Conservation (phyloP, 2,888 invertebrate genomes). For the Sylvicola fuscatus region DNA sequence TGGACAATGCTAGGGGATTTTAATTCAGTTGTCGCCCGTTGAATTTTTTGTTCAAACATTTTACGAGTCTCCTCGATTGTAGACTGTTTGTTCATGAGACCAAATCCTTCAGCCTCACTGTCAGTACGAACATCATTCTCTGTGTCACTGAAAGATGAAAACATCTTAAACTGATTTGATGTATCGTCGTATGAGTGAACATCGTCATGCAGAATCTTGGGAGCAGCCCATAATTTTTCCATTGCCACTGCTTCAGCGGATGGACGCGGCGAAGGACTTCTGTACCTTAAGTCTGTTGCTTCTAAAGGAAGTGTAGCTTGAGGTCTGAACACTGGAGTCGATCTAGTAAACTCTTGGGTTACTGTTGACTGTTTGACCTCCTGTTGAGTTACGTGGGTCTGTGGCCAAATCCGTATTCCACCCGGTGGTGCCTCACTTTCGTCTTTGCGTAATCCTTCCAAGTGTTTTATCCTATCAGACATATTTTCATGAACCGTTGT, state of each 20-base stretch:
- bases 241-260: slow-evolving; percentile 42
- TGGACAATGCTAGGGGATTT: slow-evolving; percentile 30
- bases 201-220: slow-evolving; percentile 9
- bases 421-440: slow-evolving; percentile 34
- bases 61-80: slow-evolving; percentile 15
- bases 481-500: slow-evolving; percentile 29
- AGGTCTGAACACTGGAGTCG: slow-evolving; percentile 7
- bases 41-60: slow-evolving; percentile 13
- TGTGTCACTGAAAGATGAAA: slow-evolving; percentile 1
- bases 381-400: no score
- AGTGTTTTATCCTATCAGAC: slow-evolving; percentile 33
- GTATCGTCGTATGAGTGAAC: slow-evolving; percentile 4
- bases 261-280: slow-evolving; percentile 31
- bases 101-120: slow-evolving; percentile 9
- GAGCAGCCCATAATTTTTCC: slow-evolving; percentile 42
- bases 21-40: slow-evolving; percentile 14
- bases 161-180: slow-evolving; percentile 1
- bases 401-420: slow-evolving; percentile 31
- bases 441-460: slow-evolving; percentile 35
- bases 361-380: no score
- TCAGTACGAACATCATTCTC: background rate
- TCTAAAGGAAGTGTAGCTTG: slow-evolving; percentile 13
- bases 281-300: slow-evolving; percentile 5
- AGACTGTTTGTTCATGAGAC: slow-evolving; percentile 12
- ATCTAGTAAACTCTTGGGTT: slow-evolving; percentile 10